Evolutionary conservation across 2,888 invertebrate species (phyloP).

Genomic region (Stictocephala bisonia): DNA sequence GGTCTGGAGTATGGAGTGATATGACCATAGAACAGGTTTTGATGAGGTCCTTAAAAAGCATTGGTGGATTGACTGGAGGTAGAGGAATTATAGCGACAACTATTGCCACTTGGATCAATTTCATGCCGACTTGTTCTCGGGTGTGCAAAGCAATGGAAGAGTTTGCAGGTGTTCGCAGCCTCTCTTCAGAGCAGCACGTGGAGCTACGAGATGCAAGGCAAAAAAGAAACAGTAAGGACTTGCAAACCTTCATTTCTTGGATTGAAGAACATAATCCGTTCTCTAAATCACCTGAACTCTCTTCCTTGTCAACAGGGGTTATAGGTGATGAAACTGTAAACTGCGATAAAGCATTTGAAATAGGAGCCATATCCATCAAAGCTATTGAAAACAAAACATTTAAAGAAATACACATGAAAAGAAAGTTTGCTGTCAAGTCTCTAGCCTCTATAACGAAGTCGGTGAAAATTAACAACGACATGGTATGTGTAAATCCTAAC

Average conservation of each 20-base stretch:
- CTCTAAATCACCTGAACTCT: background rate
- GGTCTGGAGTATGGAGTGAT: constrained; percentile 48
- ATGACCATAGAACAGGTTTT: constrained; percentile 47
- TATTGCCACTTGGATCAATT: constrained; percentile 50
- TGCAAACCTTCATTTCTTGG: no score
- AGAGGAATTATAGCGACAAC: constrained; percentile 49
- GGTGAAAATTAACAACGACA: constrained; percentile 9
- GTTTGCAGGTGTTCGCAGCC: constrained; percentile 45
- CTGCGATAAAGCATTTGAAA: constrained; percentile 4
- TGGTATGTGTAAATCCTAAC: background rate
- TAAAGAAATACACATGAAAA: background rate
- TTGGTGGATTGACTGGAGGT: background rate
- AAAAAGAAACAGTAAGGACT: background rate
- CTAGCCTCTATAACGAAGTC: background rate
- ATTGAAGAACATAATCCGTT: no score
- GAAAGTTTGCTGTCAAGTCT: no score
- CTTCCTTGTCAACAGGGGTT: background rate
- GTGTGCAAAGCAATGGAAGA: constrained; percentile 50
- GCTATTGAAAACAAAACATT: background rate
- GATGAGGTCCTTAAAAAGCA: no score
- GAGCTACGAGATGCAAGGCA: constrained; percentile 45
- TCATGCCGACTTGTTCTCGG: constrained; percentile 37
- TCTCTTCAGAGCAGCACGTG: constrained; percentile 53
- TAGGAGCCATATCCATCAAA: no score
- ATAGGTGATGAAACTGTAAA: background rate